These are phyloP conservation scores for Catharus ustulatus DNA, from an alignment of 2,797 vertebrate species.

Conservation along the genomic window DNA sequence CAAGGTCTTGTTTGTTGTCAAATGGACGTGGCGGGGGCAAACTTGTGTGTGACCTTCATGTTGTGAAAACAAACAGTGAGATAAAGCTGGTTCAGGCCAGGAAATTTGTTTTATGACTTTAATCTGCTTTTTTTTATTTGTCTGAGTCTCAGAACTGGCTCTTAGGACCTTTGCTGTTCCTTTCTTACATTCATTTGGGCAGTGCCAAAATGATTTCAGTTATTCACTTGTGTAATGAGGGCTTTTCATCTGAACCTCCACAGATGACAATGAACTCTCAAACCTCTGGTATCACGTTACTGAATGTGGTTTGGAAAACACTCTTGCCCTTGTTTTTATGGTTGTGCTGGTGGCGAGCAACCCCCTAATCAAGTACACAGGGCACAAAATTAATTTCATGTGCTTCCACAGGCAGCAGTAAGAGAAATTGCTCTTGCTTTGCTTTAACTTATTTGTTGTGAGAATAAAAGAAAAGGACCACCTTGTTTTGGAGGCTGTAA, in stretches of 20 bases:
- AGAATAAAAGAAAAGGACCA: background rate
- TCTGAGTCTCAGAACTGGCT: background rate
- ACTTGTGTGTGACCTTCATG: background rate
- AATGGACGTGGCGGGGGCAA: fast-evolving
- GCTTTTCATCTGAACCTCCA: background rate
- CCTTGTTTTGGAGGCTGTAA: background rate
- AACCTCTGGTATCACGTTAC: background rate
- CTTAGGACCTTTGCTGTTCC: background rate
- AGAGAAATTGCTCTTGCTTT: background rate
- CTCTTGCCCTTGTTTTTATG: background rate
- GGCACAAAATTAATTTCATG: background rate
- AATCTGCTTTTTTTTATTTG: background rate
- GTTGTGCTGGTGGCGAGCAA: background rate
- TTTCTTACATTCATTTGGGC: background rate
- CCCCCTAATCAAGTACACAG: background rate
- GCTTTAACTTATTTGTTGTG: background rate
- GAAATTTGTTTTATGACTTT: background rate
- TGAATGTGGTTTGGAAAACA: background rate
- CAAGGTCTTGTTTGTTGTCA: background rate
- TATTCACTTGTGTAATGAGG: background rate
- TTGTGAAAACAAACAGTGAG: background rate
- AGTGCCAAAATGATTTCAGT: background rate
- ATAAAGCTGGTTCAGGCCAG: background rate
- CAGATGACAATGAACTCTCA: background rate
- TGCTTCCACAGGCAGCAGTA: background rate